Evolutionary conservation across 2,797 vertebrate genomes (phyloP).

Genomic region (Diplodus puntazzo): DNA sequence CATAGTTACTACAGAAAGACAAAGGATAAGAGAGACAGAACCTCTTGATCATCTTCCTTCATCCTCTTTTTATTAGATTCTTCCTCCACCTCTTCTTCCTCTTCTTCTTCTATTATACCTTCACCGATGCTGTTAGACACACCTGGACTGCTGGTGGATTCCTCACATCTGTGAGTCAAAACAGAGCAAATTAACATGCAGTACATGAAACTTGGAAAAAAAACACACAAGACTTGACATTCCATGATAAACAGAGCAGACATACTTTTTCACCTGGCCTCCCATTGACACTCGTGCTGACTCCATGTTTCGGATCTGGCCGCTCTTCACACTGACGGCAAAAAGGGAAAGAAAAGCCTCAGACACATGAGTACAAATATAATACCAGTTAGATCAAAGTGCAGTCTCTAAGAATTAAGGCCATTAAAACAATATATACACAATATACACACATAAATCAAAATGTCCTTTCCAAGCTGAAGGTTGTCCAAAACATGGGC

Average conservation of each 20-base stretch:
- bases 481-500: neutral
- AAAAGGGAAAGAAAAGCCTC: neutral
- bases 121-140: slow-evolving; percentile 92
- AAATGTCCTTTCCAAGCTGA: neutral
- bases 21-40: slow-evolving; percentile 51
- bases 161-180: slow-evolving; percentile 89
- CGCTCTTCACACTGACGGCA: slow-evolving; percentile 94
- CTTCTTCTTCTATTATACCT: slow-evolving; percentile 95
- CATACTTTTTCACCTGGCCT: slow-evolving; percentile 94
- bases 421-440: neutral
- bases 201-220: neutral
- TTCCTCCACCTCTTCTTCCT: slow-evolving; percentile 89
- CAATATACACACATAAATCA: neutral
- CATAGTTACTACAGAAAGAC: neutral
- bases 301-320: slow-evolving; percentile 96
- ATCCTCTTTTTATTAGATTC: slow-evolving; percentile 94
- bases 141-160: slow-evolving; percentile 86
- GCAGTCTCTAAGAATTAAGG: neutral
- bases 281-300: slow-evolving; percentile 98
- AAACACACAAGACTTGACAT: neutral
- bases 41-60: slow-evolving; percentile 96
- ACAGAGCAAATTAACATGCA: neutral
- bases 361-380: neutral
- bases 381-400: neutral
- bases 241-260: slow-evolving; percentile 1